Conservation (phyloP, 2,113 vertebrate genomes). For the Colaptes auratus region DNA sequence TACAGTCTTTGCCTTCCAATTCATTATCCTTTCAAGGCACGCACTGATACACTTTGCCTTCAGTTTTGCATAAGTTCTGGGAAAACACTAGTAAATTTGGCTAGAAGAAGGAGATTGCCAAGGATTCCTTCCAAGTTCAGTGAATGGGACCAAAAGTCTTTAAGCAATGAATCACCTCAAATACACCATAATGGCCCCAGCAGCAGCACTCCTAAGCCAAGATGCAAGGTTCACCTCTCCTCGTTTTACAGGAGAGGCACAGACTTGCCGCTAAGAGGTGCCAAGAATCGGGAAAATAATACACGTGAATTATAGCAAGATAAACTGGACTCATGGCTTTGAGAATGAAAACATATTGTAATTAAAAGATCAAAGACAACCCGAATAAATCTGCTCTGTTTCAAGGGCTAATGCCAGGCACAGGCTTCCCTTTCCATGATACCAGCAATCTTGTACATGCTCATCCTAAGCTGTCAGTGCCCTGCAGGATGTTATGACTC, state of each 20-base stretch:
- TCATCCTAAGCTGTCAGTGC: conserved; percentile 3
- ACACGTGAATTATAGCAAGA: background rate
- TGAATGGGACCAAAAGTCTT: conserved; percentile 60
- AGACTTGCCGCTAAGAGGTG: conserved; percentile 40
- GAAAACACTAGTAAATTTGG: conserved; percentile 32
- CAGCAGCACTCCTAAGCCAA: conserved; percentile 52
- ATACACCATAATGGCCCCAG: conserved; percentile 51
- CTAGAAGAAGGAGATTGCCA: background rate
- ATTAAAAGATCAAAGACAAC: conserved; percentile 57
- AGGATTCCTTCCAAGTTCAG: conserved; percentile 40
- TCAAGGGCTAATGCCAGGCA: conserved; percentile 15
- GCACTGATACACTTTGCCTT: background rate
- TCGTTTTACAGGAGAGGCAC: conserved; percentile 32
- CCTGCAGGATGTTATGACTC: background rate
- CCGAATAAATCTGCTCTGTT: conserved; percentile 4
- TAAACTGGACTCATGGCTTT: conserved; percentile 33
- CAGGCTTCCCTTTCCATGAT: background rate
- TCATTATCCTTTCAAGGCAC: background rate
- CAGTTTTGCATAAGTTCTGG: conserved; percentile 23
- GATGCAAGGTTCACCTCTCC: conserved; percentile 62
- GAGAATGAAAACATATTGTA: conserved; percentile 31
- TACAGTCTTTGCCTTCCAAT: background rate
- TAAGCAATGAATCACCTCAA: conserved; percentile 48
- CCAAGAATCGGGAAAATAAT: conserved; percentile 43
- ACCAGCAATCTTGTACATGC: background rate